Evolutionary conservation across 2,888 invertebrate species (phyloP).

Genomic region (Chalcosyrphus nemorum): DNA sequence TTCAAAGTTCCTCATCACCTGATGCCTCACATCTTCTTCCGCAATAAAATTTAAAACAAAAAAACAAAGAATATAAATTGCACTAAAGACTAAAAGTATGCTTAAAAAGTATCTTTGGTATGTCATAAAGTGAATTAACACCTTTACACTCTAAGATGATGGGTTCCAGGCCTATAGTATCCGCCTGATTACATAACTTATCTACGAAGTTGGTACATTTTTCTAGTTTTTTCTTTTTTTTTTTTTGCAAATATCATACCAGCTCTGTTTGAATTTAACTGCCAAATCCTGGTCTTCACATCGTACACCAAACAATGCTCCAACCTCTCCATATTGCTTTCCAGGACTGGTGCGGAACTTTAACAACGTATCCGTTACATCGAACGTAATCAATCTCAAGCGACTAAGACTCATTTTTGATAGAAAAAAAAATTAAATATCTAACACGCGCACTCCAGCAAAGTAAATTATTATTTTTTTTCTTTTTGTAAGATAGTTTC

Average conservation of each 20-base stretch:
- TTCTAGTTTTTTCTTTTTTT: not conserved
- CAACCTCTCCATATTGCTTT: constrained; percentile 88
- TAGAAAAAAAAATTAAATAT: not conserved
- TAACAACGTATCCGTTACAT: constrained; percentile 93
- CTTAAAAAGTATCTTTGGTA: not conserved
- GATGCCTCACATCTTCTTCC: not conserved
- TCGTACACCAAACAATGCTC: constrained; percentile 86
- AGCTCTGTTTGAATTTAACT: constrained; percentile 86
- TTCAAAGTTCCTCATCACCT: not conserved
- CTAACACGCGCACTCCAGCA: not conserved
- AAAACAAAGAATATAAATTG: not conserved
- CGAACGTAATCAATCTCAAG: constrained; percentile 89
- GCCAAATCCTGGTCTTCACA: constrained; percentile 85
- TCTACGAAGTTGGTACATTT: not conserved
- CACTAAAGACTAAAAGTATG: not conserved
- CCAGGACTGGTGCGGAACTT: constrained; percentile 88
- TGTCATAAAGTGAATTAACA: constrained; percentile 18
- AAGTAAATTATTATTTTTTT: not conserved
- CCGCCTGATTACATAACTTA: not conserved
- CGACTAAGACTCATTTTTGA: constrained; percentile 78
- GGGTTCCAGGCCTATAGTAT: not conserved
- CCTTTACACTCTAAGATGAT: not conserved
- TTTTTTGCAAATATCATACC: constrained; percentile 79
- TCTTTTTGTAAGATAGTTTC: not conserved
- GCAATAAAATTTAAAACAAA: not conserved